Evolutionary conservation across 2,888 invertebrate genomes (phyloP).

Genomic region (Colostygia pectinataria): DNA sequence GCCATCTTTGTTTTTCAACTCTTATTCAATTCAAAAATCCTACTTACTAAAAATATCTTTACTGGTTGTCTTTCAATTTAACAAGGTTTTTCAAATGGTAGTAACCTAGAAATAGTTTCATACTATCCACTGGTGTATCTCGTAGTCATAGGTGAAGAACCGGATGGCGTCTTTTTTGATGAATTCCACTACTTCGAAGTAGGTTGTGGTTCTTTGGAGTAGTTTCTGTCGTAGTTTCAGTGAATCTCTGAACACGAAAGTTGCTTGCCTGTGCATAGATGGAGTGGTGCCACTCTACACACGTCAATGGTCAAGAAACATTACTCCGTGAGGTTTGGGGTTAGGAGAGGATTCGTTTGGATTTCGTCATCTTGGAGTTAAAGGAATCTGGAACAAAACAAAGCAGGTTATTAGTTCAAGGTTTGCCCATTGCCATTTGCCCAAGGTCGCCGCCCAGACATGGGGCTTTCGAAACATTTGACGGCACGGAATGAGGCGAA

Average conservation of each 20-base stretch:
- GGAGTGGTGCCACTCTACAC: constrained; percentile 12
- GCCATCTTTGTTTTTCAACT: constrained; percentile 57
- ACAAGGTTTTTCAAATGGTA: constrained; percentile 73
- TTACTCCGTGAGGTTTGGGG: neutral
- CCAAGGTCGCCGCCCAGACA: no score
- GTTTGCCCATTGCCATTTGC: no score
- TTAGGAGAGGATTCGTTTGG: neutral
- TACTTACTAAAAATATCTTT: constrained; percentile 39
- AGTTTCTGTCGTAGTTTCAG: constrained; percentile 74
- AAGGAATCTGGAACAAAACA: constrained; percentile 20
- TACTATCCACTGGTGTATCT: constrained; percentile 68
- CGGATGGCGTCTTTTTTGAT: constrained; percentile 80
- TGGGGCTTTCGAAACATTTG: no score
- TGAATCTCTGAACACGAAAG: constrained; percentile 72
- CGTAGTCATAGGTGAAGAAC: constrained; percentile 73
- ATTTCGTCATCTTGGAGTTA: constrained; percentile 10
- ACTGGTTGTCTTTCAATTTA: constrained; percentile 67
- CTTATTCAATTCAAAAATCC: constrained; percentile 18
- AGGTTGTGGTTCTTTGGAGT: constrained; percentile 67
- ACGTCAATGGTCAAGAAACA: constrained; percentile 10
- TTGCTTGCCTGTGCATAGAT: constrained; percentile 74
- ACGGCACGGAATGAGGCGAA: no score
- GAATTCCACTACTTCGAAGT: constrained; percentile 74
- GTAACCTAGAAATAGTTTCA: constrained; percentile 77
- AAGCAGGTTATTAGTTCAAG: no score